These are phyloP conservation scores for Drosophila kepulauana DNA, from an alignment of 1,140 invertebrate genomes.

Conservation along the genomic window DNA sequence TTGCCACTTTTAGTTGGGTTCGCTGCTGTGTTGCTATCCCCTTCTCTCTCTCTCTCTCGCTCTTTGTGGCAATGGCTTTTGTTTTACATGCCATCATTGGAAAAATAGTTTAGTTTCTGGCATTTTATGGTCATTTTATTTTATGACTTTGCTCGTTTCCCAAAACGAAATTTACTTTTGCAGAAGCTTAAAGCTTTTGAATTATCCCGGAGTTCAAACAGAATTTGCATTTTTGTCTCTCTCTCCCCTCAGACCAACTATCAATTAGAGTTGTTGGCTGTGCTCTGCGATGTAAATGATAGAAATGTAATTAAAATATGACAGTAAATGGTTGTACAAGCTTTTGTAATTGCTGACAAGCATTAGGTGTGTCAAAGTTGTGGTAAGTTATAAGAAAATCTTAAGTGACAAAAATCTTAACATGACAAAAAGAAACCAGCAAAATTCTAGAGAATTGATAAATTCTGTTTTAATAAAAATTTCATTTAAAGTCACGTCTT, in stretches of 20 bases:
- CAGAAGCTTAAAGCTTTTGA: constrained; percentile 27
- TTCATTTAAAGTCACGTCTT: background rate
- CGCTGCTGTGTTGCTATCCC: background rate
- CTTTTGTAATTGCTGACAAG: constrained; percentile 2
- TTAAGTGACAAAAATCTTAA: too few relatives aligned
- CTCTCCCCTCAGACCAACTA: constrained; percentile 20
- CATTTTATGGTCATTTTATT: constrained; percentile 63
- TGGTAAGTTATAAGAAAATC: background rate
- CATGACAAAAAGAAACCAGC: too few relatives aligned
- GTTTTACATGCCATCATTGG: constrained; percentile 51
- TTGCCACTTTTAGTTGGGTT: constrained; percentile 43
- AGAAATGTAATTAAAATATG: constrained; percentile 54
- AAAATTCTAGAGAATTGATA: too few relatives aligned
- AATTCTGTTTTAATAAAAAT: too few relatives aligned
- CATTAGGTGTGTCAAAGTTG: background rate
- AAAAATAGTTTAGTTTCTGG: constrained; percentile 54
- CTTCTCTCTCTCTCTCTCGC: background rate
- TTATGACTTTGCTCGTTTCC: constrained; percentile 45
- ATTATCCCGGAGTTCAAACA: constrained; percentile 5
- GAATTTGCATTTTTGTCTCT: constrained; percentile 7
- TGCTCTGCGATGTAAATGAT: constrained; percentile 20
- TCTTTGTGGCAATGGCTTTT: constrained; percentile 34
- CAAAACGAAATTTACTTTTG: constrained; percentile 24
- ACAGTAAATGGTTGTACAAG: constrained; percentile 17
- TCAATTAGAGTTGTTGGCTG: constrained; percentile 22